Conservation (phyloP, 2,888 invertebrate species). For the Augiades crinisus region DNA sequence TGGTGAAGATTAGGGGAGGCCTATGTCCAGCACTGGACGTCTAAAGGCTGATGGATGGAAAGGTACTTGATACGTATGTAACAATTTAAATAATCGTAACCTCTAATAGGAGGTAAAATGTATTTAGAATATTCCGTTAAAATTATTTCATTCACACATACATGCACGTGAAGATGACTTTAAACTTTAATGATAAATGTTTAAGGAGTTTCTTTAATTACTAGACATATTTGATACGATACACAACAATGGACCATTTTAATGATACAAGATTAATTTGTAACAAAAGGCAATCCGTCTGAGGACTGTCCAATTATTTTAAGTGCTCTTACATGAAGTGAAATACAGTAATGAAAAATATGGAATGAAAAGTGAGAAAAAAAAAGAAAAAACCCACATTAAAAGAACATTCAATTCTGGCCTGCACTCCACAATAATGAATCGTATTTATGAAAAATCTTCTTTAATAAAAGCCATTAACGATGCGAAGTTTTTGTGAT, state of each 20-base stretch:
- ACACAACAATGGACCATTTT: not conserved
- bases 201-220: not conserved
- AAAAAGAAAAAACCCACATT: constrained; percentile 5
- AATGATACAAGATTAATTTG: constrained; percentile 11
- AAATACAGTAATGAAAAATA: constrained; percentile 13
- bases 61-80: too few species aligned
- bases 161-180: too few species aligned
- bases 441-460: not conserved
- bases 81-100: too few species aligned
- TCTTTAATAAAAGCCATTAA: too few species aligned
- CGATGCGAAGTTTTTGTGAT: too few species aligned
- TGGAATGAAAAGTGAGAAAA: constrained; percentile 12
- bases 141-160: too few species aligned
- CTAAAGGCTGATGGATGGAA: too few species aligned
- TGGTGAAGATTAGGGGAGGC: too few species aligned
- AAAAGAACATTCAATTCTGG: constrained; percentile 7
- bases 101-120: too few species aligned
- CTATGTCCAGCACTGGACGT: too few species aligned
- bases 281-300: constrained; percentile 12
- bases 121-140: too few species aligned
- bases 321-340: constrained; percentile 19
- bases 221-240: not conserved
- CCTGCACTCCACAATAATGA: not conserved
- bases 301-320: constrained; percentile 21
- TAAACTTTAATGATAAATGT: too few species aligned